Evolutionary conservation across 1,140 invertebrate species (phyloP).

Genomic region (Brachionus asplanchnoidis): DNA sequence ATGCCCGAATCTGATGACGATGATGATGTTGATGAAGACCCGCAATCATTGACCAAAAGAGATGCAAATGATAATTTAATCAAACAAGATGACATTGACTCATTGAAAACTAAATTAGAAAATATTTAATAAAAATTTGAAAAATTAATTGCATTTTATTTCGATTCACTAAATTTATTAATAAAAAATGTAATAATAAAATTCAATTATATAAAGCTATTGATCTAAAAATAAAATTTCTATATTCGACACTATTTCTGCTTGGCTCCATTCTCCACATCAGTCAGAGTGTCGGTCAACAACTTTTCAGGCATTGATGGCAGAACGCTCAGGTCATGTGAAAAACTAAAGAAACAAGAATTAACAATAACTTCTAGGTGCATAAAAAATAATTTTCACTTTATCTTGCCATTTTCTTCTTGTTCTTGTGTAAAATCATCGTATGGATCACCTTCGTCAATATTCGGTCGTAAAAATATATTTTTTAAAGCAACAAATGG

Average conservation of each 20-base stretch:
- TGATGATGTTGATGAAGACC: not conserved
- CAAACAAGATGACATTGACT: not conserved
- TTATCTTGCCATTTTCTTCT: slow-evolving; percentile 37
- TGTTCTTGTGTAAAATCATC: slow-evolving; percentile 38
- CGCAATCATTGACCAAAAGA: not conserved
- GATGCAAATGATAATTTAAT: not conserved
- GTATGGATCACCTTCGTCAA: slow-evolving; percentile 40
- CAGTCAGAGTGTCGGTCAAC: not conserved
- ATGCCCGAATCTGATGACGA: not conserved
- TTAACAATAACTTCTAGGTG: no score
- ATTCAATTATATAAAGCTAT: not conserved
- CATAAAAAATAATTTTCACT: not conserved
- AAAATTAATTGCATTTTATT: not conserved
- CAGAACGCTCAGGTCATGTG: slow-evolving; percentile 26
- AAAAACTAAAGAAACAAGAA: not conserved
- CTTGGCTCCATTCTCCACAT: not conserved
- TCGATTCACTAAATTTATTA: not conserved
- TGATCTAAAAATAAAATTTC: not conserved
- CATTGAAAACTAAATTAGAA: not conserved
- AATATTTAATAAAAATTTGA: slow-evolving; percentile 3
- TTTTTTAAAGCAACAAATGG: slow-evolving; percentile 41
- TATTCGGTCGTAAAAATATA: slow-evolving; percentile 38
- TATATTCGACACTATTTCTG: slow-evolving; percentile 1
- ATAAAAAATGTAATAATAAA: not conserved
- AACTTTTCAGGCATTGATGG: slow-evolving; percentile 34